Evolutionary conservation across 2,888 invertebrate species (phyloP).

Genomic region (Villa cingulata): DNA sequence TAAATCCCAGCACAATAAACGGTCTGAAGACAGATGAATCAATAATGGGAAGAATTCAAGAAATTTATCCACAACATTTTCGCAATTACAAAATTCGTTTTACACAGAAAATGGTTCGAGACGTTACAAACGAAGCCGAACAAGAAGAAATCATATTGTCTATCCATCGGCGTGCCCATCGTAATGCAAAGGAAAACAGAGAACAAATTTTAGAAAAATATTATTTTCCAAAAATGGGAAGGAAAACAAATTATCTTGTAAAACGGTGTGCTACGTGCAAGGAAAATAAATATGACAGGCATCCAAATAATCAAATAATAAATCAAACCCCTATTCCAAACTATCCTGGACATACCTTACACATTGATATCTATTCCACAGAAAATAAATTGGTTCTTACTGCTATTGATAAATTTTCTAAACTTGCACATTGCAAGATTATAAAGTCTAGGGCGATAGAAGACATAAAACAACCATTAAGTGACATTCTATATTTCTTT

Average conservation of each 20-base stretch:
- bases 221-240: constrained; percentile 6
- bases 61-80: constrained; percentile 6
- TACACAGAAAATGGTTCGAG: constrained; percentile 7
- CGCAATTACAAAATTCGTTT: background rate
- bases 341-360: constrained; percentile 10
- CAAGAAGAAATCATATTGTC: no score
- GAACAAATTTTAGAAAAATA: constrained; percentile 9
- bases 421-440: constrained; percentile 3
- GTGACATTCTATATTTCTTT: constrained; percentile 10
- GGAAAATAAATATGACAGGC: constrained; percentile 5
- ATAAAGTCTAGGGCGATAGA: constrained; percentile 7
- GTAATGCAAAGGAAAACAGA: constrained; percentile 9
- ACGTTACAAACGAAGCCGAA: constrained; percentile 4
- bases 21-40: constrained; percentile 4
- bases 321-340: constrained; percentile 10
- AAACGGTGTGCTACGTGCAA: background rate
- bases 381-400: constrained; percentile 6
- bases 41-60: constrained; percentile 9
- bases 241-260: background rate
- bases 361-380: constrained; percentile 12
- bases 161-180: no score
- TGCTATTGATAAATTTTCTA: constrained; percentile 11
- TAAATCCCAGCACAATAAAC: constrained; percentile 7
- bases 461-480: constrained; percentile 7
- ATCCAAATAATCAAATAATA: constrained; percentile 8